Percentiles rank a stretch among this genome's conserved stretches.
phyloP scores from a whole-genome alignment of 1,140 invertebrate species.

The Holcopasites calliopsidis region DNA sequence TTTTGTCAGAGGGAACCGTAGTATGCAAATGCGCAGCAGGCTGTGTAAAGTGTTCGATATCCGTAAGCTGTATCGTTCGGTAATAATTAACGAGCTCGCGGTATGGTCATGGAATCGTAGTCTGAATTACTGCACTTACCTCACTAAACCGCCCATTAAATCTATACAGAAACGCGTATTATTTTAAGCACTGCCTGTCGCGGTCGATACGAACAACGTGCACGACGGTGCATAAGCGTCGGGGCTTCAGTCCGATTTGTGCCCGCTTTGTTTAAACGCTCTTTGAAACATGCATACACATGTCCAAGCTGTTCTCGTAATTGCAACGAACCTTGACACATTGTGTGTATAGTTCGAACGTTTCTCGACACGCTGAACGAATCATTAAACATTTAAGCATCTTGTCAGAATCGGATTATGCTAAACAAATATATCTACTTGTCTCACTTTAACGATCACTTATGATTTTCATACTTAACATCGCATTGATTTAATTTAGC shows the following conservation, averaged over 20 bases:
- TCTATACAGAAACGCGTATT: conserved; percentile 41
- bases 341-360: too few relatives aligned
- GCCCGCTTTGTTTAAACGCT: conserved; percentile 31
- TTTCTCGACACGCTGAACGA: too few relatives aligned
- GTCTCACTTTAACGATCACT: too few relatives aligned
- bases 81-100: conserved; percentile 56
- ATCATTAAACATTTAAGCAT: neutral
- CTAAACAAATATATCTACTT: too few relatives aligned
- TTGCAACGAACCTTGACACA: neutral
- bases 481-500: too few relatives aligned
- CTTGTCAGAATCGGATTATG: neutral
- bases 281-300: neutral
- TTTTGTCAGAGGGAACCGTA: neutral
- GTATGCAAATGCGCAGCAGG: conserved; percentile 5
- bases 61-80: conserved; percentile 29
- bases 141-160: conserved; percentile 54
- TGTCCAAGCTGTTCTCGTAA: neutral
- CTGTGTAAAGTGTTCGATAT: conserved; percentile 26
- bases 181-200: conserved; percentile 36
- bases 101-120: conserved; percentile 40
- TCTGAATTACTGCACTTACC: conserved; percentile 52
- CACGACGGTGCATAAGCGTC: conserved; percentile 34
- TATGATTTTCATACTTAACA: too few relatives aligned
- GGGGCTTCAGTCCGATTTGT: conserved; percentile 33
- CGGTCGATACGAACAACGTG: conserved; percentile 29